Conservation (phyloP, 2,888 invertebrate species). For the Drosophila paranaensis region DNA sequence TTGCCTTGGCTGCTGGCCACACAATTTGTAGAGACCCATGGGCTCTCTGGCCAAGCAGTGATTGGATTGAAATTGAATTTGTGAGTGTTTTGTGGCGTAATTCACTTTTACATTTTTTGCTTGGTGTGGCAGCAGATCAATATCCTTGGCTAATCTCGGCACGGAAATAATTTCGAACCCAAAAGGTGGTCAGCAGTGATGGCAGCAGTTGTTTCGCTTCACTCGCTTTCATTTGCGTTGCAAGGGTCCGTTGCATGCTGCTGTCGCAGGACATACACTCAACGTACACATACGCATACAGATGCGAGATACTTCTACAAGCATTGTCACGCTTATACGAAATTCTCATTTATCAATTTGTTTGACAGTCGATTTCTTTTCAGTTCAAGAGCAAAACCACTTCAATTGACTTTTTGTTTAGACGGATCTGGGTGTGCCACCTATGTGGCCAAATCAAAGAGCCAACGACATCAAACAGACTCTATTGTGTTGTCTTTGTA, state of each 20-base stretch:
- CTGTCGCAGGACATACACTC: constrained; percentile 41
- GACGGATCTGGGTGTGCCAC: constrained; percentile 24
- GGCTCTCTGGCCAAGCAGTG: constrained; percentile 29
- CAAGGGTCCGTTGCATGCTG: constrained; percentile 61
- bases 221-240: constrained; percentile 42
- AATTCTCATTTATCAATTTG: constrained; percentile 81
- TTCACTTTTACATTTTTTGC: constrained; percentile 5
- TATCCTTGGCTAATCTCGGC: constrained; percentile 67
- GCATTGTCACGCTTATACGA: constrained; percentile 62
- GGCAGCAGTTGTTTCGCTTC: constrained; percentile 13
- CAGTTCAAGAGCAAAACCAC: constrained; percentile 61
- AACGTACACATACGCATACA: neutral
- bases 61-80: constrained; percentile 76
- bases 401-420: constrained; percentile 62
- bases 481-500: constrained; percentile 23
- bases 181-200: constrained; percentile 17
- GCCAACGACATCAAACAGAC: constrained; percentile 24
- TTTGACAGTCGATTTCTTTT: constrained; percentile 82
- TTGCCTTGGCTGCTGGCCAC: constrained; percentile 32
- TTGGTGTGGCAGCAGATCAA: constrained; percentile 49
- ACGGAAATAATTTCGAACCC: constrained; percentile 63
- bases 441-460: constrained; percentile 42
- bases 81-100: constrained; percentile 45
- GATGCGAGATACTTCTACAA: constrained; percentile 17
- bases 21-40: constrained; percentile 21